Evolutionary conservation across 2,113 vertebrate species (phyloP), one percentile per base, ranked within the genome.

Genomic region (Calypte anna): DNA sequence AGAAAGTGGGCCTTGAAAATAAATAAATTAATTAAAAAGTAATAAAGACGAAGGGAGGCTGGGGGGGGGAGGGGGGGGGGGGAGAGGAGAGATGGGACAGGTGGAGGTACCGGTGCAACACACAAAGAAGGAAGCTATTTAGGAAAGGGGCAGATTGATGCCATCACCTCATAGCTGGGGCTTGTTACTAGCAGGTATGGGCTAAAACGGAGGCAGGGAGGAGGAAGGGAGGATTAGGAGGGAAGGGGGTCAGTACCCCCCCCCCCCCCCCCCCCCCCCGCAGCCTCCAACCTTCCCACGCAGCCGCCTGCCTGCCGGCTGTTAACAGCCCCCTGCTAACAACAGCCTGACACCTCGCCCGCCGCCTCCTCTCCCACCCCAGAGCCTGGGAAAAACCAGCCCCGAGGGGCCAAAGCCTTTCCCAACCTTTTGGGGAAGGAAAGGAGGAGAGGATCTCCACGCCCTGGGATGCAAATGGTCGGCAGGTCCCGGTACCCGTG

Each of bases 251-350:
- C 11, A 1, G n/a, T 33, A 33, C 33, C 33, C 33, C 33, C 33
- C 58, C 27, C 28, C 27, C 0, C 58, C 27, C 28, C 27, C n/a
- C n/a, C n/a, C 43, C 66, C 58, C 27, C 28, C 27, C 0, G 5
- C 78, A 78, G 94, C 66, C 88, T 67, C 82, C 91, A 62, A 77
- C 10, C 90, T 96, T 96, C 96, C 96, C 96, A 96, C 91, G 90
- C 90, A 75, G 31, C 72, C 84, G 87, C 95, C 96, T 76, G 94
- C 20, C 94, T 0, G 19, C 78, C 11, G 85, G 90, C 87, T 94
- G 87, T 96, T 96, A 92, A 73, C 96, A 96, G 15, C 93, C 30
- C 44, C 78, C 54, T 3, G 96, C 90, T 92, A 96, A 96, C 93
- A 96, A 87, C 95, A 85, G 20, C 48, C 95, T 91, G 93, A 10